These are phyloP conservation scores for Chlamydotis undulata DNA, from an alignment of 2,113 vertebrate genomes.

Conservation along the genomic window DNA sequence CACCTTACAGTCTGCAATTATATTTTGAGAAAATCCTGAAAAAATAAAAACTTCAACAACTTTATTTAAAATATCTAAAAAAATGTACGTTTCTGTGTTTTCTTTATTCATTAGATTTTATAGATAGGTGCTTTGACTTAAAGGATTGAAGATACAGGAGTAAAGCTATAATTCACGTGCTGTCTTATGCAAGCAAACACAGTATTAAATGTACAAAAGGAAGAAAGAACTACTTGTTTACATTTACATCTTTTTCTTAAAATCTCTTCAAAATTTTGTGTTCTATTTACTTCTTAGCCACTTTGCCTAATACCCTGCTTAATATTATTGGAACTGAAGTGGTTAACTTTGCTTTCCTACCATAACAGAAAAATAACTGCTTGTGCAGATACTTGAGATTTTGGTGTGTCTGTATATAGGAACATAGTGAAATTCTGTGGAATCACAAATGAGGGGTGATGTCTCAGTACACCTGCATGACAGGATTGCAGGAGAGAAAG, in stretches of 20 bases:
- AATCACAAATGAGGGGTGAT: not conserved
- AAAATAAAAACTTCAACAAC: not conserved
- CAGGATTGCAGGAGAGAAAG: not conserved
- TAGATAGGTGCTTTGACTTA: not conserved
- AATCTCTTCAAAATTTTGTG: not conserved
- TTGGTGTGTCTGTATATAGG: not conserved
- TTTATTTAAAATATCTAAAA: not conserved
- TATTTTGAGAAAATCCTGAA: not conserved
- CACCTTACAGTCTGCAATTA: not conserved
- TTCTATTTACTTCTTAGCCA: conserved; percentile 1
- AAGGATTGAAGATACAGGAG: not conserved
- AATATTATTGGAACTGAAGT: not conserved
- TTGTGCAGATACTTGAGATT: not conserved
- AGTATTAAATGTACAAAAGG: not conserved
- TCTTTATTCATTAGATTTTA: not conserved
- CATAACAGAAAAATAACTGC: not conserved
- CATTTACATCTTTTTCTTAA: not conserved
- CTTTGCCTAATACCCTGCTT: not conserved
- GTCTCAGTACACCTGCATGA: not conserved
- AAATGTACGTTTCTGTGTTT: not conserved
- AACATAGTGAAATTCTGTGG: not conserved
- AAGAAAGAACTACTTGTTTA: not conserved
- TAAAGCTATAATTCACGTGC: not conserved
- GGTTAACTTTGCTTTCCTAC: not conserved
- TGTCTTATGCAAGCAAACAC: not conserved